Evolutionary conservation across 2,797 vertebrate species (phyloP).

Genomic region (Momotus momota): DNA sequence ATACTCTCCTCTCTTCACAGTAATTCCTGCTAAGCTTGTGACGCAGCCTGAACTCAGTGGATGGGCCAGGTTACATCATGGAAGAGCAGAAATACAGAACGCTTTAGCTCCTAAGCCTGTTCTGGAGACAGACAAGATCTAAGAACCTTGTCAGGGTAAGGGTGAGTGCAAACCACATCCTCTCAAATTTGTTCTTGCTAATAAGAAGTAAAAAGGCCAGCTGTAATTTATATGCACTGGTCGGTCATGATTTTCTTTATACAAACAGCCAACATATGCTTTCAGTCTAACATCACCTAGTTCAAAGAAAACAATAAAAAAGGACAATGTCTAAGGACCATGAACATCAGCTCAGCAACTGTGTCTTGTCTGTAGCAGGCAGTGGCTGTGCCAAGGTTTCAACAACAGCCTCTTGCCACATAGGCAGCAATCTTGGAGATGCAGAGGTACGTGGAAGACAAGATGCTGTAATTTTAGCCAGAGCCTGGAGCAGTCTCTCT

Average conservation of each 20-base stretch:
- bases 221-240: slow-evolving; percentile 1
- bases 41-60: slow-evolving; percentile 1
- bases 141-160: slow-evolving; percentile 27
- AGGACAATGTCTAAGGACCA: slow-evolving; percentile 34
- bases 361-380: neutral
- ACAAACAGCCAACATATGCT: slow-evolving; percentile 54
- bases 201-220: slow-evolving; percentile 28
- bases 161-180: slow-evolving; percentile 21
- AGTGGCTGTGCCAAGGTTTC: neutral
- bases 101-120: neutral
- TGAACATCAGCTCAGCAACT: neutral
- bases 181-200: slow-evolving; percentile 25
- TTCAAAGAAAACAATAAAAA: slow-evolving; percentile 61
- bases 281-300: slow-evolving; percentile 57
- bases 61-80: slow-evolving; percentile 57
- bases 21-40: slow-evolving; percentile 40
- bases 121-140: slow-evolving; percentile 25
- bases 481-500: slow-evolving; percentile 10
- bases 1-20: neutral
- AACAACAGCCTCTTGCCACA: neutral
- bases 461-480: neutral
- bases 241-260: slow-evolving; percentile 40
- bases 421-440: neutral
- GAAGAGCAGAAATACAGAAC: slow-evolving; percentile 32
- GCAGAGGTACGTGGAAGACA: neutral